phyloP scores from a whole-genome alignment of 1,140 invertebrate species.

The Drosophila pandora region DNA sequence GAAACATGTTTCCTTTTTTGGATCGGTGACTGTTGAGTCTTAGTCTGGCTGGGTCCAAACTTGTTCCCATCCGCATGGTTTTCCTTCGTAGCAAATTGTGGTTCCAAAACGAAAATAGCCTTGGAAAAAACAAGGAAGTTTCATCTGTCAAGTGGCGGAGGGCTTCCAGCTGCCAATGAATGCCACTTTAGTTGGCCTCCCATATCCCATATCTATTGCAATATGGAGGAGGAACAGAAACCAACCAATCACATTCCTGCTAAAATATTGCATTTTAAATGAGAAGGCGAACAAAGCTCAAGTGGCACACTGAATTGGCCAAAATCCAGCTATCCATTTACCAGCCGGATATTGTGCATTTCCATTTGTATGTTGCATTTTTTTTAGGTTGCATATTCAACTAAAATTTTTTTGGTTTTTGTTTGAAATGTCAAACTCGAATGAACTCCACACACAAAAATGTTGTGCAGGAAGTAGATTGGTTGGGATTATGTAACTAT shows the following conservation, averaged over 20 bases:
- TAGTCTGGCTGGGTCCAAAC: slow-evolving; percentile 65
- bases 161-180: slow-evolving; percentile 59
- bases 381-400: slow-evolving; percentile 38
- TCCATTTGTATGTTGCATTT: slow-evolving; percentile 27
- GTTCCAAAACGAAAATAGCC: slow-evolving; percentile 53
- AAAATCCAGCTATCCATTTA: slow-evolving; percentile 17
- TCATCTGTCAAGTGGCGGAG: slow-evolving; percentile 41
- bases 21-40: slow-evolving; percentile 18
- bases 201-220: slow-evolving; percentile 41
- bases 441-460: slow-evolving; percentile 31
- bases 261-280: slow-evolving; percentile 54
- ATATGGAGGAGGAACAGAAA: slow-evolving; percentile 33
- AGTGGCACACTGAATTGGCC: slow-evolving; percentile 56
- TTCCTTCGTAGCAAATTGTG: slow-evolving; percentile 53
- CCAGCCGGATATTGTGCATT: slow-evolving; percentile 39
- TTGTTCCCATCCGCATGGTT: slow-evolving; percentile 41
- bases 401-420: slow-evolving; percentile 24
- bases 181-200: slow-evolving; percentile 41
- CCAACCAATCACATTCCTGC: slow-evolving; percentile 53
- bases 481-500: slow-evolving; percentile 22
- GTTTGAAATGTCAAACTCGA: slow-evolving; percentile 11
- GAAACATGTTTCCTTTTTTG: slow-evolving; percentile 76
- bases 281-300: slow-evolving; percentile 19
- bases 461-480: slow-evolving; percentile 20
- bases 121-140: slow-evolving; percentile 50